Conservation (phyloP, 2,888 invertebrate genomes). For the Odontomyia ornata region DNA sequence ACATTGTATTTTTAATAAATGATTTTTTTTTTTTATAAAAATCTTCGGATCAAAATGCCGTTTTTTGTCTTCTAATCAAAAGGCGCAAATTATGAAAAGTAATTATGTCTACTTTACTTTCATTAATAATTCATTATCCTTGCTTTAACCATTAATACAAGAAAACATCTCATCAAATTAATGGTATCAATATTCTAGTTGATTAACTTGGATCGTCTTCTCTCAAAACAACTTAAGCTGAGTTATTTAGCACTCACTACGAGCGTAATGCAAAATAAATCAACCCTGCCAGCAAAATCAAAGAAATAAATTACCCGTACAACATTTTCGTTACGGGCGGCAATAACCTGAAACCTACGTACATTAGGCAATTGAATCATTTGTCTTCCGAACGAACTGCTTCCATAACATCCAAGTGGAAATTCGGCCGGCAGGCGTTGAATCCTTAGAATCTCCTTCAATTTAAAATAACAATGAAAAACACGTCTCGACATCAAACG, state of each 20-base stretch:
- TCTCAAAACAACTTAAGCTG: conserved; percentile 1
- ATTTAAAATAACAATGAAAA: conserved; percentile 43
- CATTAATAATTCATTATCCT: no score
- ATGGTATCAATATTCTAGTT: conserved; percentile 6
- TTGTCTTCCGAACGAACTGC: conserved; percentile 12
- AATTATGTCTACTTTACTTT: no score
- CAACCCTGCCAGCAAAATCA: conserved; percentile 26
- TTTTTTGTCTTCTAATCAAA: background rate
- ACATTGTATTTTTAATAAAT: no score
- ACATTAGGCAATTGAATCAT: conserved; percentile 41
- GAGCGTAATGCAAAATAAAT: conserved; percentile 29
- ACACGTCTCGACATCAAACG: conserved; percentile 39
- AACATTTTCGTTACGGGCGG: conserved; percentile 28
- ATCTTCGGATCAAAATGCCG: background rate
- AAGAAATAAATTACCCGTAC: conserved; percentile 33
- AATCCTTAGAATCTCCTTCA: conserved; percentile 28
- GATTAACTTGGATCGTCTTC: conserved; percentile 6
- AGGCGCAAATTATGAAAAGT: no score
- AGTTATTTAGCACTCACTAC: conserved; percentile 25
- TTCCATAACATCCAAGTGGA: background rate
- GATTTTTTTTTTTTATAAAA: no score
- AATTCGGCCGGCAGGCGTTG: background rate
- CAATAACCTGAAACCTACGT: conserved; percentile 26
- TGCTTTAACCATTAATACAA: no score
- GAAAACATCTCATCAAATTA: background rate